Conservation (phyloP, 2,888 invertebrate species). For the Drosophila parthenogenetica region DNA sequence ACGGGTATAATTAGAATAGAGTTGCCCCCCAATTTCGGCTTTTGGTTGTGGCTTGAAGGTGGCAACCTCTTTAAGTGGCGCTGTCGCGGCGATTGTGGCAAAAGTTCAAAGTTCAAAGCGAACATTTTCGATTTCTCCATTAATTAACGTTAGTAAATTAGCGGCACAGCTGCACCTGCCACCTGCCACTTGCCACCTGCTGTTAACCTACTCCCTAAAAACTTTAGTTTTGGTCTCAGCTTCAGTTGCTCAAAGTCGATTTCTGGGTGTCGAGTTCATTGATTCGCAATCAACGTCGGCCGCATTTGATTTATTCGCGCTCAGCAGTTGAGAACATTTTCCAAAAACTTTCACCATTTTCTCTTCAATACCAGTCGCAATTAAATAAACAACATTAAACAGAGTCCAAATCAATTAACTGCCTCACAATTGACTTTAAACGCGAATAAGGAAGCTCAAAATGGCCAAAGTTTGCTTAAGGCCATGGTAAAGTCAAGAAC, state of each 20-base stretch:
- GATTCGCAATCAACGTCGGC: slow-evolving; percentile 58
- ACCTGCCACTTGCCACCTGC: slow-evolving; percentile 30
- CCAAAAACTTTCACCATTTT: slow-evolving; percentile 34
- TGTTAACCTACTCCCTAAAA: slow-evolving; percentile 13
- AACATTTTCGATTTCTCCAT: slow-evolving; percentile 75
- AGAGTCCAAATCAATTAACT: slow-evolving; percentile 39
- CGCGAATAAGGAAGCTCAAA: neutral
- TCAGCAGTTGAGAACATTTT: slow-evolving; percentile 9
- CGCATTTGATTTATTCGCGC: slow-evolving; percentile 57
- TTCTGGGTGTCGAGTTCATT: slow-evolving; percentile 59
- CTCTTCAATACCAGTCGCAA: slow-evolving; percentile 15
- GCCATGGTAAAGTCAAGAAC: too few relatives aligned
- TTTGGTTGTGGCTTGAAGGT: slow-evolving; percentile 5
- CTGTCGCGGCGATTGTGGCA: slow-evolving; percentile 42
- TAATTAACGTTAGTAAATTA: slow-evolving; percentile 78
- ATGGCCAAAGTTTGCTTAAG: neutral
- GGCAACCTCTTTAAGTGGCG: slow-evolving; percentile 57
- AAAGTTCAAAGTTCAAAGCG: slow-evolving; percentile 77
- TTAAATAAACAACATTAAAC: slow-evolving; percentile 49
- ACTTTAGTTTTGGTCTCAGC: slow-evolving; percentile 8
- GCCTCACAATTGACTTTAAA: slow-evolving; percentile 2
- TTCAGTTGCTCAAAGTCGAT: slow-evolving; percentile 7
- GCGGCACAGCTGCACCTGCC: slow-evolving; percentile 63
- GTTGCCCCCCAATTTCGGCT: neutral
- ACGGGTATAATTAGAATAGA: neutral